Evolutionary conservation across 2,888 invertebrate genomes (phyloP).

Genomic region (Gortyna flavago): DNA sequence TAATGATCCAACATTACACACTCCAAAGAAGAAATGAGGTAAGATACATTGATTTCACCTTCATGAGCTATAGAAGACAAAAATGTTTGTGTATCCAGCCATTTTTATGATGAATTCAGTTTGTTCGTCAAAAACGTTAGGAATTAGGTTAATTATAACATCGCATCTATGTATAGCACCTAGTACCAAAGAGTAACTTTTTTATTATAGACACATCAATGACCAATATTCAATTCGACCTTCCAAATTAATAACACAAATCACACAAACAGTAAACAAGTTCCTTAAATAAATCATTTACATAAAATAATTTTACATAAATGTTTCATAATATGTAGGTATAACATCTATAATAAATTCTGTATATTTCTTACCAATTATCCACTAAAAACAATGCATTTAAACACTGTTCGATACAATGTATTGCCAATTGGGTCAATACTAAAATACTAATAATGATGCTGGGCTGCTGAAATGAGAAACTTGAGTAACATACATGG

Average conservation of each 20-base stretch:
- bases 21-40: conserved; percentile 23
- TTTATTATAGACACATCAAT: conserved; percentile 20
- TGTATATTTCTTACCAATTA: conserved; percentile 82
- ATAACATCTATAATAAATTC: conserved; percentile 79
- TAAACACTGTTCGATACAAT: conserved; percentile 72
- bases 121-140: conserved; percentile 20
- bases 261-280: conserved; percentile 46
- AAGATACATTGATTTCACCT: conserved; percentile 38
- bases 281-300: conserved; percentile 57
- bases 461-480: conserved; percentile 82
- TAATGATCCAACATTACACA: conserved; percentile 28
- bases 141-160: conserved; percentile 17
- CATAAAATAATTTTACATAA: conserved; percentile 47
- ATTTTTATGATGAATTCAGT: conserved; percentile 25
- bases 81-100: conserved; percentile 35
- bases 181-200: conserved; percentile 29
- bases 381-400: conserved; percentile 76
- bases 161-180: conserved; percentile 34
- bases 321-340: conserved; percentile 54
- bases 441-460: conserved; percentile 71
- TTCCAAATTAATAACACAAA: conserved; percentile 39
- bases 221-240: conserved; percentile 16
- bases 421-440: conserved; percentile 78
- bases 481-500: conserved; percentile 75
- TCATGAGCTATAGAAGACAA: conserved; percentile 25